Evolutionary conservation across 1,140 invertebrate genomes (phyloP).

Genomic region (Intoshia linei): DNA sequence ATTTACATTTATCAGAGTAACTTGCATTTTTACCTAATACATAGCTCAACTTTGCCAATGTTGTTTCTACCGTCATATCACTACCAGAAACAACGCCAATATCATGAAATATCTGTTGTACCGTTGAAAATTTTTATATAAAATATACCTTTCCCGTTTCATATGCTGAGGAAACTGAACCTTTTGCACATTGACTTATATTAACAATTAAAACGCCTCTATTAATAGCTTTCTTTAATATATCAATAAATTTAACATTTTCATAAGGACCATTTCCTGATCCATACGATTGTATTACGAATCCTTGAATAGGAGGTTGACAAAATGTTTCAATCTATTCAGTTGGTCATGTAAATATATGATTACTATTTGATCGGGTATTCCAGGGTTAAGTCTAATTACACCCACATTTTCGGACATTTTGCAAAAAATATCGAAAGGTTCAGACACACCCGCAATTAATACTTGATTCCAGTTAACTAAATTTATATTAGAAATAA

Average conservation of each 20-base stretch:
- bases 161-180: background rate
- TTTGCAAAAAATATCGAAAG: too few relatives aligned
- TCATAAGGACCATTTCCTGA: background rate
- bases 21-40: slow-evolving; percentile 47
- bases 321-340: slow-evolving; percentile 36
- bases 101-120: slow-evolving; percentile 24
- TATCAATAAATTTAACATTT: background rate
- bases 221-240: background rate
- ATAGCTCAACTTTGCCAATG: slow-evolving; percentile 55
- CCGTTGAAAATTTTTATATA: too few relatives aligned
- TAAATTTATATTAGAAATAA: background rate
- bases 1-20: too few relatives aligned
- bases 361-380: slow-evolving; percentile 40
- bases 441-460: background rate
- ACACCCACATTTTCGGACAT: slow-evolving; percentile 50
- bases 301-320: slow-evolving; percentile 44
- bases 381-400: slow-evolving; percentile 54
- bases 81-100: slow-evolving; percentile 46
- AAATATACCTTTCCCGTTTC: background rate
- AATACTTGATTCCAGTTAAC: background rate
- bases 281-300: too few relatives aligned
- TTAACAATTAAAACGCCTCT: background rate
- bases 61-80: slow-evolving; percentile 77
- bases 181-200: background rate
- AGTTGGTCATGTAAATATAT: too few relatives aligned